Percentiles rank a stretch among this genome's conserved stretches.
Evolutionary conservation across 2,888 invertebrate species (phyloP).

Genomic region (Xanthorhoe designata): DNA sequence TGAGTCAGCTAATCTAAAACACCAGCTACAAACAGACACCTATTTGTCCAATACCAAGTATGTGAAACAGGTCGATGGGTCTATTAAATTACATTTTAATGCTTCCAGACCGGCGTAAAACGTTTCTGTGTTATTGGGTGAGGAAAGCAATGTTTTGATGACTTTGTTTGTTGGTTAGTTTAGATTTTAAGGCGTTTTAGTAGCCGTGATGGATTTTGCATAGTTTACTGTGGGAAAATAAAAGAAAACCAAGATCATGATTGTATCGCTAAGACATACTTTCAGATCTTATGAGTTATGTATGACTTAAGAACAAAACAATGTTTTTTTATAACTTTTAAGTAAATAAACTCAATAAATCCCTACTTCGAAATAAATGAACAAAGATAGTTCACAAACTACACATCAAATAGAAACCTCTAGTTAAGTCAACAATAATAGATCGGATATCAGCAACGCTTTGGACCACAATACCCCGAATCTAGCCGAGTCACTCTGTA

Average conservation of each 20-base stretch:
- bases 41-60: constrained; percentile 22
- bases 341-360: not conserved
- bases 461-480: constrained; percentile 49
- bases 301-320: no score
- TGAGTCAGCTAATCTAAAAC: constrained; percentile 7
- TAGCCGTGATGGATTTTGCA: not conserved
- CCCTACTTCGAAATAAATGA: not conserved
- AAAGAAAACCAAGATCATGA: no score
- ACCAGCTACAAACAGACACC: constrained; percentile 5
- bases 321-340: no score
- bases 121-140: constrained; percentile 31
- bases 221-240: not conserved
- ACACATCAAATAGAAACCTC: constrained; percentile 32
- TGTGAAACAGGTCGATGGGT: constrained; percentile 27
- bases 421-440: constrained; percentile 42
- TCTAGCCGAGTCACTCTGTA: constrained; percentile 58
- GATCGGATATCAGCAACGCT: constrained; percentile 44
- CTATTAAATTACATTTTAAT: constrained; percentile 29
- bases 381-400: not conserved
- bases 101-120: constrained; percentile 19
- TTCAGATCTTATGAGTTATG: no score
- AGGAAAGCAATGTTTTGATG: constrained; percentile 19
- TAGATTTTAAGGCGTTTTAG: not conserved
- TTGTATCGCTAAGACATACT: no score
- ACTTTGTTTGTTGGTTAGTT: not conserved